Conservation (phyloP, 2,888 invertebrate species). For the Drosophila tripunctata region DNA sequence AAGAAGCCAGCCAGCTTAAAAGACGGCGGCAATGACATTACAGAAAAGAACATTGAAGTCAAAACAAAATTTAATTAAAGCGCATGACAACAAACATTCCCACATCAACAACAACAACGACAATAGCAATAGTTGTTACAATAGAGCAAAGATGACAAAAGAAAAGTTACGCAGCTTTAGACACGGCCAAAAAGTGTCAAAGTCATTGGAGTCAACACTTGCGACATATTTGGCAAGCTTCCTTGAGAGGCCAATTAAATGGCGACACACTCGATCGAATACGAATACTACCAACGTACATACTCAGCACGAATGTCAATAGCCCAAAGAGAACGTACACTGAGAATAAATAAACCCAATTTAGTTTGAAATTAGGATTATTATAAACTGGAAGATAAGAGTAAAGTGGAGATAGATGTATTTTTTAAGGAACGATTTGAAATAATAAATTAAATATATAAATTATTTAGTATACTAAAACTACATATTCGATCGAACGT, state of each 20-base stretch:
- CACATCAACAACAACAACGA: constrained; percentile 12
- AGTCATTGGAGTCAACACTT: constrained; percentile 51
- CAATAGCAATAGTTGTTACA: constrained; percentile 12
- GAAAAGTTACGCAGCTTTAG: constrained; percentile 54
- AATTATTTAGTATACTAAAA: too few relatives aligned
- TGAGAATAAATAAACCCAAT: too few relatives aligned
- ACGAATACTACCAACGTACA: background rate
- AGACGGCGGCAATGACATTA: constrained; percentile 56
- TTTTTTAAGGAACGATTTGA: too few relatives aligned
- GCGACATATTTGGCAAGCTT: constrained; percentile 68
- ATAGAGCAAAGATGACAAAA: constrained; percentile 36
- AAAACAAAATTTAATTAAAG: constrained; percentile 78
- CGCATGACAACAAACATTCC: constrained; percentile 67
- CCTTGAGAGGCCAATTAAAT: constrained; percentile 73
- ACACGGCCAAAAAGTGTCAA: constrained; percentile 65
- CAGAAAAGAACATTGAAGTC: constrained; percentile 54
- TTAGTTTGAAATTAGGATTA: background rate
- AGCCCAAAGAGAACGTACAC: constrained; percentile 1
- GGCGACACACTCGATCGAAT: constrained; percentile 65
- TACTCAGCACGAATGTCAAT: constrained; percentile 36
- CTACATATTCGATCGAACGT: too few relatives aligned
- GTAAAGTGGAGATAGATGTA: too few relatives aligned
- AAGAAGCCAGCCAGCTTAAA: constrained; percentile 29
- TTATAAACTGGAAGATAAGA: too few relatives aligned
- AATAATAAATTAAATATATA: too few relatives aligned